A percentile compares a stretch with the other conserved stretches of the same genome.
phyloP scores from a whole-genome alignment of 2,888 invertebrate genomes.

The Auanema freiburgensis region DNA sequence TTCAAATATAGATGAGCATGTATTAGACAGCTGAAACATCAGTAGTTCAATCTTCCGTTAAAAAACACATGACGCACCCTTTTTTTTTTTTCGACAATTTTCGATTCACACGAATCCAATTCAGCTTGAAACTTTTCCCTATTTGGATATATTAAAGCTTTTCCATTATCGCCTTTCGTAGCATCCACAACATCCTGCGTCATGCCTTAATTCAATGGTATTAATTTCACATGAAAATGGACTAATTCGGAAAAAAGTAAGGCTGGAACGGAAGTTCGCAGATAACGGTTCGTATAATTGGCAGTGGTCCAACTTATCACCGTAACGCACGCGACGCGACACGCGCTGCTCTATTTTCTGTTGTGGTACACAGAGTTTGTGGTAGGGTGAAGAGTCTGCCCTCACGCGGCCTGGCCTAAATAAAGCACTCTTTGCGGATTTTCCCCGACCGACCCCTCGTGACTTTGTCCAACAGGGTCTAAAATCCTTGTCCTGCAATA shows the following conservation, averaged over 20 bases:
- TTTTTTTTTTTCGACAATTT: constrained; percentile 13
- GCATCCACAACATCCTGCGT: constrained; percentile 11
- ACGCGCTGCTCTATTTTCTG: constrained; percentile 10
- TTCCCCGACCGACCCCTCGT: constrained; percentile 23
- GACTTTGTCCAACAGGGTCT: constrained; percentile 24
- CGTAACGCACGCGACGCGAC: constrained; percentile 5
- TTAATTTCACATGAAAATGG: too few relatives aligned
- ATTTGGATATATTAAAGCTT: constrained; percentile 19
- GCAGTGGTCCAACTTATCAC: neutral
- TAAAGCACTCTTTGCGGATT: constrained; percentile 23
- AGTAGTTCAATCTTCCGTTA: too few relatives aligned
- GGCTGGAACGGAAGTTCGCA: neutral
- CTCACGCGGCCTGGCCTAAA: constrained; percentile 13
- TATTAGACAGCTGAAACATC: too few relatives aligned
- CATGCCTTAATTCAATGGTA: too few relatives aligned
- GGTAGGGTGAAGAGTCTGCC: constrained; percentile 3
- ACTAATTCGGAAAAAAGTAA: too few relatives aligned
- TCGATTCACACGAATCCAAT: constrained; percentile 15
- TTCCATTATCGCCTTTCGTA: constrained; percentile 24
- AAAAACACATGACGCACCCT: neutral
- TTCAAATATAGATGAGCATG: too few relatives aligned
- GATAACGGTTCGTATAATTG: neutral
- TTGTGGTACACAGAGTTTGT: constrained; percentile 3
- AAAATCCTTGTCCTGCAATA: constrained; percentile 21
- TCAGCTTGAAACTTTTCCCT: constrained; percentile 27